phyloP scores from a whole-genome alignment of 2,797 vertebrate species.

The Poeciliopsis turneri region DNA sequence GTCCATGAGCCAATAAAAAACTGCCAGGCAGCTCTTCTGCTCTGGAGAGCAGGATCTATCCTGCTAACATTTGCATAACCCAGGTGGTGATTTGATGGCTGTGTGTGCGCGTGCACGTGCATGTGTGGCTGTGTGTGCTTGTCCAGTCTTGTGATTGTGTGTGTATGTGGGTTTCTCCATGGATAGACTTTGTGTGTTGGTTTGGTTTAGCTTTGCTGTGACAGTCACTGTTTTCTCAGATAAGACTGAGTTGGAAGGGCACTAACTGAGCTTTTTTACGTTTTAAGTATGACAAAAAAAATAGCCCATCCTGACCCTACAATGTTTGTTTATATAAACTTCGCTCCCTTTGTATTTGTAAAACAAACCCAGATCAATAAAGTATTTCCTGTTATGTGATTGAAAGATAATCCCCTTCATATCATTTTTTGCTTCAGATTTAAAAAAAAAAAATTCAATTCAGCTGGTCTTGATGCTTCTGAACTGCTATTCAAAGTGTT shows the following conservation, averaged over 20 bases:
- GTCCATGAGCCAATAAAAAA: constrained; percentile 69
- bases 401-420: neutral
- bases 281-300: constrained; percentile 25
- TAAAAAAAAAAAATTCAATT: constrained; percentile 7
- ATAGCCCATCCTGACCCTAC: neutral
- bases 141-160: neutral
- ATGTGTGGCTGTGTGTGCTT: neutral
- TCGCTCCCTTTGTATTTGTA: neutral
- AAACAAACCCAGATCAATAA: constrained; percentile 26
- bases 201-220: constrained; percentile 13
- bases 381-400: constrained; percentile 12
- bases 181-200: constrained; percentile 4
- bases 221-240: constrained; percentile 43
- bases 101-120: neutral
- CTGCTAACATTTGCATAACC: constrained; percentile 64
- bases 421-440: neutral
- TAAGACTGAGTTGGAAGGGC: neutral
- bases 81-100: constrained; percentile 9
- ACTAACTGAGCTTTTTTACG: constrained; percentile 30
- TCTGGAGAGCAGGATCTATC: constrained; percentile 50
- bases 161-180: constrained; percentile 22
- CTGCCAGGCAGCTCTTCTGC: constrained; percentile 50
- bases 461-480: constrained; percentile 13
- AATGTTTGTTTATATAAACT: constrained; percentile 25
- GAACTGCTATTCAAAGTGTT: neutral